phyloP scores from a whole-genome alignment of 2,113 vertebrate species.

The Brevimyrus niger region DNA sequence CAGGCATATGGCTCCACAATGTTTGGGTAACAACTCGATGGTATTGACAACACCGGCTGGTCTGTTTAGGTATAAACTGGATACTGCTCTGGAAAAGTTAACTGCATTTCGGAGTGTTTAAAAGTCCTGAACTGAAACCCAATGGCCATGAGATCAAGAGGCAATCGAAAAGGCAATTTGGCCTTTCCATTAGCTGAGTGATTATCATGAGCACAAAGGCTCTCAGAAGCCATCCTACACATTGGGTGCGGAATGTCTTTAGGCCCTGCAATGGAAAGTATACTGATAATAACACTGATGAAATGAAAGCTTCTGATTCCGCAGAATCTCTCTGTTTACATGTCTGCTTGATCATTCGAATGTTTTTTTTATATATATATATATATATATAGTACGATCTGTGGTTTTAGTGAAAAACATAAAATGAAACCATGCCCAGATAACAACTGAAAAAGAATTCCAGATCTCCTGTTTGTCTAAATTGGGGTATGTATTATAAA shows the following conservation, averaged over 20 bases:
- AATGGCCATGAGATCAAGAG: not conserved
- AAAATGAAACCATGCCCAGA: constrained; percentile 11
- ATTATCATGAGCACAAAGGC: not conserved
- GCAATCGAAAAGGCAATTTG: not conserved
- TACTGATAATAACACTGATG: not conserved
- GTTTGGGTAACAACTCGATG: not conserved
- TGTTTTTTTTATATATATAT: not conserved
- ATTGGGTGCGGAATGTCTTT: not conserved
- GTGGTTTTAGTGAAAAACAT: constrained; percentile 4
- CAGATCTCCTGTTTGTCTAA: not conserved
- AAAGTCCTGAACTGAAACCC: not conserved
- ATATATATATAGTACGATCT: constrained; percentile 16
- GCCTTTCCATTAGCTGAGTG: not conserved
- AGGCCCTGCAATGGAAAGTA: not conserved
- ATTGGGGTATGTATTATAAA: not conserved
- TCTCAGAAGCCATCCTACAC: not conserved
- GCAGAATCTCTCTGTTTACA: not conserved
- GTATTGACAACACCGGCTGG: not conserved
- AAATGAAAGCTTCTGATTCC: not conserved
- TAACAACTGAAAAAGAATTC: not conserved
- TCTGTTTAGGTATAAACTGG: not conserved
- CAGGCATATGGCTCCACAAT: not conserved
- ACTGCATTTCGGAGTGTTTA: not conserved
- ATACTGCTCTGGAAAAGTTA: not conserved
- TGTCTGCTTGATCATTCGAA: not conserved